Conservation (phyloP, 2,888 invertebrate genomes). For the Hololepta plana region DNA sequence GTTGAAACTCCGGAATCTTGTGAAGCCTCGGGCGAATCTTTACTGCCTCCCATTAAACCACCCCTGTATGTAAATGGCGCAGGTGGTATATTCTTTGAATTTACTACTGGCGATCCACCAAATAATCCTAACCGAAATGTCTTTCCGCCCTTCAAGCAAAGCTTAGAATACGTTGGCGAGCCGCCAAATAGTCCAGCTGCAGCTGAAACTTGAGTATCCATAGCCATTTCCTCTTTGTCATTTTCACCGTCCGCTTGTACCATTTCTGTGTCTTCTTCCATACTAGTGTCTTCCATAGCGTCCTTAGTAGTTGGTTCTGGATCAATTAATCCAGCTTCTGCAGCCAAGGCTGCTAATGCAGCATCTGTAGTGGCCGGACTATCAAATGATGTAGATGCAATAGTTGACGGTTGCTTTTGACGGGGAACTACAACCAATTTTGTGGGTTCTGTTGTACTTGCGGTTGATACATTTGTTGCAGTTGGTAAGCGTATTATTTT, state of each 20-base stretch:
- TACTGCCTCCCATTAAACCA: constrained; percentile 23
- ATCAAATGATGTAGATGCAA: constrained; percentile 33
- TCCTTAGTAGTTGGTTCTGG: constrained; percentile 19
- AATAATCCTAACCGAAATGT: constrained; percentile 12
- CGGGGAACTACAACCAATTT: background rate
- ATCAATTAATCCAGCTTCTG: constrained; percentile 41
- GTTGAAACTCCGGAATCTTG: constrained; percentile 5
- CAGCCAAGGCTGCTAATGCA: constrained; percentile 40
- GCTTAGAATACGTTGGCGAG: constrained; percentile 22
- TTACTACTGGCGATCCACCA: constrained; percentile 12
- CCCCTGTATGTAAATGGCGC: constrained; percentile 15
- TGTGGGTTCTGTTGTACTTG: background rate
- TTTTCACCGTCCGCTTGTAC: constrained; percentile 9
- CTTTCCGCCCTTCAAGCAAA: constrained; percentile 21
- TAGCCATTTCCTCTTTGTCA: constrained; percentile 4
- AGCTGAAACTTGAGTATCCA: constrained; percentile 8
- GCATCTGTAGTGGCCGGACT: constrained; percentile 43
- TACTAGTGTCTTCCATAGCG: constrained; percentile 5
- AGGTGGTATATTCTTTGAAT: constrained; percentile 12
- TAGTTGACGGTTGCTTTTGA: constrained; percentile 1
- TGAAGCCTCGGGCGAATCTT: constrained; percentile 16
- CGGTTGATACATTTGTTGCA: no score
- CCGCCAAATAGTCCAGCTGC: constrained; percentile 19
- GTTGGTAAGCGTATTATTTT: no score
- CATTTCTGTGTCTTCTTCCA: constrained; percentile 3